phyloP scores from a whole-genome alignment of 2,797 vertebrate genomes.

The Geotrypetes seraphini region DNA sequence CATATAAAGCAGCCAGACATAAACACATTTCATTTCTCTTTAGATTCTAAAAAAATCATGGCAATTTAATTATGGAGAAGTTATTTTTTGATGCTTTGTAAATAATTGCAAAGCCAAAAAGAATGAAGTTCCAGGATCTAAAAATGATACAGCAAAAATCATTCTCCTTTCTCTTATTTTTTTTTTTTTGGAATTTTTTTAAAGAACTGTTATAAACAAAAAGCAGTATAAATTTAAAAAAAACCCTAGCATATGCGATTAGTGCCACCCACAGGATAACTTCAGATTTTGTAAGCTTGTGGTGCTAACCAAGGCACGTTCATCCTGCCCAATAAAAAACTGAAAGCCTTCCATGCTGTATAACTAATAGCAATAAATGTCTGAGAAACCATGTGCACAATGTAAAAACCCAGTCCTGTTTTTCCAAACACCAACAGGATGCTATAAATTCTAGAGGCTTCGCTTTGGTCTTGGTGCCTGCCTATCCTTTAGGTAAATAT shows the following conservation, averaged over 20 bases:
- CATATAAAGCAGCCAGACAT: too few relatives aligned
- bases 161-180: background rate
- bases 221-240: too few relatives aligned
- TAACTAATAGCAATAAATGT: background rate
- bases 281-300: rapidly evolving
- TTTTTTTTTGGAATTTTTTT: background rate
- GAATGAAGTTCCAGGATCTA: too few relatives aligned
- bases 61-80: too few relatives aligned
- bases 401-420: background rate
- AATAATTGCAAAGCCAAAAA: background rate
- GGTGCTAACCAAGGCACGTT: background rate
- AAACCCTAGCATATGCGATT: background rate
- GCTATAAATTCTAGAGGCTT: background rate
- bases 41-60: too few relatives aligned
- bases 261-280: background rate
- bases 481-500: constrained; percentile 12
- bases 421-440: background rate
- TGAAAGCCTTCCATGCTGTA: rapidly evolving
- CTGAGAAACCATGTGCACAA: constrained; percentile 2
- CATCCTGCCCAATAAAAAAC: background rate
- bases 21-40: too few relatives aligned
- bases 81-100: too few relatives aligned
- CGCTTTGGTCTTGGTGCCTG: background rate
- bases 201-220: background rate
- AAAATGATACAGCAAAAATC: rapidly evolving